Base-by-base conservation (phyloP, 2,888 invertebrate genomes). In the Dicyrtomina minuta region DNA sequence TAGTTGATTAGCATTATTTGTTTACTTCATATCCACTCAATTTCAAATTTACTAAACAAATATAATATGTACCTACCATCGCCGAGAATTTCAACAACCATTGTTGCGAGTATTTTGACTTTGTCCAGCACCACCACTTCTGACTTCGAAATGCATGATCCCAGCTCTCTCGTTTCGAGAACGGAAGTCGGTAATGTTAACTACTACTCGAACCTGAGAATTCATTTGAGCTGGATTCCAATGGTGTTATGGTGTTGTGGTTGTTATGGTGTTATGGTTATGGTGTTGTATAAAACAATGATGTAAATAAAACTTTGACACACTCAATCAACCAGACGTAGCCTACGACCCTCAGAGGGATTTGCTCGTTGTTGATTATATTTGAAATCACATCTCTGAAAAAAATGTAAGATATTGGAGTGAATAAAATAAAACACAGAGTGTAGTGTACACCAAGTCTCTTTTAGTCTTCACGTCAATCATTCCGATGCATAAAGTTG, bases 271-370 rank as follows among this genome's bases (percentile, higher is more conserved):
- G n/a, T n/a, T n/a, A n/a, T 24, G 55, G 51, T 39, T 53, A 17
- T 1, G 56, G 22, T 8, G 60, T 61, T 2, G 74, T 74, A 55
- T 59, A 73, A 4, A 72, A 39, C 10, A 51, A 59, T 51, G 71
- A 70, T 2, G 69, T 70, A 5, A 71, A 44, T 10, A 72, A 33
- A n/a, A 77, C 44, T 64, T 77, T 77, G 26, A 73, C 5, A 10
- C 72, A 20, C 61, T 77, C 77, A 26, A 46, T 60, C 1, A 67
- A 17, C 13, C 53, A 60, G 17, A 74, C 60, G 12, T 68, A 71
- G 13, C 71, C 17, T 15, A 75, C 62, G 1, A 60, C 64, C 17
- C 70, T 71, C 22, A 58, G 46, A 0, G 75, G 72, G 22, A 75
- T 69, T 44, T 74, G 72, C 26, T 70, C 55, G 3, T 67, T 53